phyloP scores from a whole-genome alignment of 2,888 invertebrate genomes.

The Adela reaumurella region DNA sequence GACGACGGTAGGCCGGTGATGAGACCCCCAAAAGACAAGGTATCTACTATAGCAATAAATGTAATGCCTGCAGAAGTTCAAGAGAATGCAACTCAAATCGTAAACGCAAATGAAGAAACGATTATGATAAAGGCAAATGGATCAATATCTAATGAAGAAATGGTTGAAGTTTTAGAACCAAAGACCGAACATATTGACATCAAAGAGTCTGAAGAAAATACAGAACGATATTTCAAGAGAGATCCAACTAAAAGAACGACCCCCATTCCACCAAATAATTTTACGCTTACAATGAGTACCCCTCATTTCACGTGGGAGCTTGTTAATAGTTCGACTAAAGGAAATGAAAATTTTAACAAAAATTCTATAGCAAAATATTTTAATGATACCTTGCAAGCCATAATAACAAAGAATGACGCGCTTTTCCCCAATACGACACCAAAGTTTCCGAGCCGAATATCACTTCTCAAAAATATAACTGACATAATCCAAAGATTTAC shows the following conservation, averaged over 20 bases:
- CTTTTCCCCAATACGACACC: slow-evolving; percentile 41
- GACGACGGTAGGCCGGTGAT: slow-evolving; percentile 40
- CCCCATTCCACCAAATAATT: slow-evolving; percentile 24
- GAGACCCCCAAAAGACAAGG: slow-evolving; percentile 47
- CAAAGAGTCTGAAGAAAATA: slow-evolving; percentile 13
- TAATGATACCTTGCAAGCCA: slow-evolving; percentile 61
- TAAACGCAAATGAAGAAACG: slow-evolving; percentile 42
- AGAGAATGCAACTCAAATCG: slow-evolving; percentile 35
- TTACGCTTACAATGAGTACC: slow-evolving; percentile 21
- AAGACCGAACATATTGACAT: slow-evolving; percentile 12
- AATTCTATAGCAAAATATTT: slow-evolving; percentile 52
- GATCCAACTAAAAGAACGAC: slow-evolving; percentile 47
- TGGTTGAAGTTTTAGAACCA: slow-evolving; percentile 11
- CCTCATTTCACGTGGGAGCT: slow-evolving; percentile 57
- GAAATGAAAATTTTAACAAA: slow-evolving; percentile 34
- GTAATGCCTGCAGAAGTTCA: slow-evolving; percentile 31
- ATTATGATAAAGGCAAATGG: slow-evolving; percentile 38
- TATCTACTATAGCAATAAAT: slow-evolving; percentile 39
- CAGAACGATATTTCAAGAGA: slow-evolving; percentile 32
- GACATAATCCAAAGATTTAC: slow-evolving; percentile 62
- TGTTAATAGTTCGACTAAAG: slow-evolving; percentile 49
- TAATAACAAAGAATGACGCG: slow-evolving; percentile 56
- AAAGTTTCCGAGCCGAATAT: slow-evolving; percentile 38
- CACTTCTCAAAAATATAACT: slow-evolving; percentile 58
- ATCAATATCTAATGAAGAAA: slow-evolving; percentile 12